Base-by-base conservation (phyloP, 1,140 invertebrate genomes). In the Charaxes varanes region DNA sequence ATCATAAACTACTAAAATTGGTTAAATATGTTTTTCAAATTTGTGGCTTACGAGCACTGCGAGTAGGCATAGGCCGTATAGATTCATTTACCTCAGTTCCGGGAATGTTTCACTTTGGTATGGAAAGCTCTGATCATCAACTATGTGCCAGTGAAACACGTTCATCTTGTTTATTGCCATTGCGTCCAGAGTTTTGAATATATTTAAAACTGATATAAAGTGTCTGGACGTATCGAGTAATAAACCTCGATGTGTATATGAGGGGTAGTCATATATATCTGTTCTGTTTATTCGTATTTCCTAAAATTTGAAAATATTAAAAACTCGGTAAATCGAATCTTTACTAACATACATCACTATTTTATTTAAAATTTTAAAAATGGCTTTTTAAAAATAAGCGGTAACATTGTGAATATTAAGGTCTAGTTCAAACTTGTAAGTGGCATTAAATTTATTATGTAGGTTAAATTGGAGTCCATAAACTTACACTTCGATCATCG, bases 61-160 rank as follows among this genome's bases (percentile, higher is more conserved):
- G n/a, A n/a, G n/a, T n/a, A n/a, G n/a, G n/a, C n/a, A n/a, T 1
- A 12, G 8, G 3, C 13, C 5, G 3, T 4, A 2, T 27, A 12
- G 6, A 12, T 3, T 27, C 11, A 13, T 15, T 57, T 62, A 90
- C 90, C 90, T 92, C 8, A 94, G 63, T 31, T 89, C 78, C 1
- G 95, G 95, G 83, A 91, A 97, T 19, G 60, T 83, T 31, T 63
- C 71, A 57, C 94, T 96, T 36, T 91, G 84, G 68, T 93, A 97
- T 0, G 96, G 95, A 74, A 97, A 98, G 51, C 93, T 92, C 49
- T 94, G 91, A 67, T 97, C 94, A 70, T 98, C 96, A 0, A 94
- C 91, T 12, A 98, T 93, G 71, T 98, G 96, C 96, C 96, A 98
- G 69, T 97, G 96, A 41, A 98, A 91, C 0, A 97, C 94, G 74